phyloP scores from a whole-genome alignment of 2,888 invertebrate species.

The Zaprionus lineosus region DNA sequence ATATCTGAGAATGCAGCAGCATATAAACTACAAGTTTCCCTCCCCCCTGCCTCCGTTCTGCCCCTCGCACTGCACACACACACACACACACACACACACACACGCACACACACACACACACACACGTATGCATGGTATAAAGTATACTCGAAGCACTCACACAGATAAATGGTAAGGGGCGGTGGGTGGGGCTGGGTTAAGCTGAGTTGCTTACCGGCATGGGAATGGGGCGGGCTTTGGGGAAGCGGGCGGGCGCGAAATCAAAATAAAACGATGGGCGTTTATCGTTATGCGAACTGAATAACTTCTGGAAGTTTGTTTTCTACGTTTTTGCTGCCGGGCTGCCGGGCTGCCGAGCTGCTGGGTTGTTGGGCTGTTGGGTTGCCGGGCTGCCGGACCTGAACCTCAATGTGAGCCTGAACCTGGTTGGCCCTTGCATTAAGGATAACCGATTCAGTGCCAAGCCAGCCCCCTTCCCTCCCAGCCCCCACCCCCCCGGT shows the following conservation, averaged over 20 bases:
- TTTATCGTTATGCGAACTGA: slow-evolving; percentile 79
- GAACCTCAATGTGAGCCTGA: slow-evolving; percentile 26
- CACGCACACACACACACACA: background rate
- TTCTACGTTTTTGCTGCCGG: slow-evolving; percentile 44
- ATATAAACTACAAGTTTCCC: slow-evolving; percentile 61
- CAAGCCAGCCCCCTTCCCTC: background rate
- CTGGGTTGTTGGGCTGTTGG: no score
- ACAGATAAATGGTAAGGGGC: slow-evolving; percentile 6
- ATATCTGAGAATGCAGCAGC: slow-evolving; percentile 71
- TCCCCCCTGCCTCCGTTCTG: no score
- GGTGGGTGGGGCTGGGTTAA: background rate
- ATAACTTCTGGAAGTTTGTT: slow-evolving; percentile 80
- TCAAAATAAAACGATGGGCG: slow-evolving; percentile 78
- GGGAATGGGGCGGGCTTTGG: no score
- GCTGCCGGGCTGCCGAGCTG: no score
- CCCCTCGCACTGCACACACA: slow-evolving; percentile 7
- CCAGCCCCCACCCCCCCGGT: background rate
- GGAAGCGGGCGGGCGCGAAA: slow-evolving; percentile 48
- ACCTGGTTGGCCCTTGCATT: slow-evolving; percentile 54
- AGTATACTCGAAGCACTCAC: slow-evolving; percentile 7
- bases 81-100: slow-evolving; percentile 13
- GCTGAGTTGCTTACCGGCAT: no score
- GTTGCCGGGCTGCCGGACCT: slow-evolving; percentile 4
- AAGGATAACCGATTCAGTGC: slow-evolving; percentile 45
- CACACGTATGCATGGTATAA: no score